Percentiles rank a stretch among this genome's conserved stretches.
phyloP scores from a whole-genome alignment of 53 echinoderm and acorn worm genomes.

The Patiria pectinifera region DNA sequence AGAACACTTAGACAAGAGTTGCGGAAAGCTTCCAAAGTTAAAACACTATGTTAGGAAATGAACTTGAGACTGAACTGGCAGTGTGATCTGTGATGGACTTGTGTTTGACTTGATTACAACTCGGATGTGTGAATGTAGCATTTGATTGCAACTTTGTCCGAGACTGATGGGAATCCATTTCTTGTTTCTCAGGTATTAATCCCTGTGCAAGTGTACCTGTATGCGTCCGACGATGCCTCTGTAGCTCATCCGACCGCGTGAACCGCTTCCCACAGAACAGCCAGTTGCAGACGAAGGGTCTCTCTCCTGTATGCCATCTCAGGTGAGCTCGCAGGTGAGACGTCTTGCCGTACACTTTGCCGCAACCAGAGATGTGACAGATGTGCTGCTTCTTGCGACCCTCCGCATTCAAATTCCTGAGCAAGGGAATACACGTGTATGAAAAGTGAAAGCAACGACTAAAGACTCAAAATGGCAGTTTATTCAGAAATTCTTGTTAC shows the following conservation, averaged over 20 bases:
- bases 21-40: background rate
- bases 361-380: slow-evolving; percentile 87
- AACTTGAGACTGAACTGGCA: no score
- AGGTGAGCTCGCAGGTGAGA: slow-evolving; percentile 96
- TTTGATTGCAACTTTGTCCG: no score
- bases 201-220: slow-evolving; percentile 71
- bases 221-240: slow-evolving; percentile 95
- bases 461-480: background rate
- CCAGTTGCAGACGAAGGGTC: slow-evolving; percentile 98
- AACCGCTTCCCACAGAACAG: slow-evolving; percentile 98
- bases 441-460: no score
- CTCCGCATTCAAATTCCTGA: slow-evolving; percentile 67
- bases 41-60: no score
- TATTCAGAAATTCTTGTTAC: no score
- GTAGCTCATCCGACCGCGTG: slow-evolving; percentile 96
- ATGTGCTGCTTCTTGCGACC: slow-evolving; percentile 98
- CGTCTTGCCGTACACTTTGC: slow-evolving; percentile 96
- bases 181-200: no score
- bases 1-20: background rate
- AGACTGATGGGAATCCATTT: background rate
- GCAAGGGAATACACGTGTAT: background rate
- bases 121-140: no score
- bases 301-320: slow-evolving; percentile 96
- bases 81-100: no score
- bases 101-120: no score